phyloP scores from a whole-genome alignment of 2,888 invertebrate genomes.

The Drosophila silvestris region DNA sequence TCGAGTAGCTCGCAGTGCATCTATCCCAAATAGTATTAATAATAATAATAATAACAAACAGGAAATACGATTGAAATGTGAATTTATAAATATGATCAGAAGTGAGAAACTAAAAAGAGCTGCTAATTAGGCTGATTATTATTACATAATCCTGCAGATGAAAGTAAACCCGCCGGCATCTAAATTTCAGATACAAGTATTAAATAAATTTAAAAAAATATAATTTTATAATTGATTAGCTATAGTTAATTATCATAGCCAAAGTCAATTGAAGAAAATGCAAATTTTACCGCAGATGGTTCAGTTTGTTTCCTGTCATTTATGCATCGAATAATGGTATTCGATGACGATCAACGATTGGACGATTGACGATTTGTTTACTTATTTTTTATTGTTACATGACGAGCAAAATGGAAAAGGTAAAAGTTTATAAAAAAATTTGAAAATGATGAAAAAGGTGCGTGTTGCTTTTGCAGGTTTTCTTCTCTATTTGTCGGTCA shows the following conservation, averaged over 20 bases:
- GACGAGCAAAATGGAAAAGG: slow-evolving; percentile 45
- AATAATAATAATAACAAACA: too few species aligned
- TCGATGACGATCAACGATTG: slow-evolving; percentile 27
- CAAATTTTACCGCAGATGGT: neutral
- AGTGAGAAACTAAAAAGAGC: rapidly evolving
- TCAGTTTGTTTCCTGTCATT: neutral
- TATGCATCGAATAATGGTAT: neutral
- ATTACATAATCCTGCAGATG: too few species aligned
- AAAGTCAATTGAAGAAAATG: slow-evolving; percentile 15
- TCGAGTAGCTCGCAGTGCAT: too few species aligned
- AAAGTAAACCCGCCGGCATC: too few species aligned
- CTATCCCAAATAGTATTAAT: too few species aligned
- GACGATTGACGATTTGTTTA: slow-evolving; percentile 13
- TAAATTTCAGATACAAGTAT: too few species aligned
- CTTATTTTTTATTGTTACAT: slow-evolving; percentile 58
- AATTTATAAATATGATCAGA: neutral
- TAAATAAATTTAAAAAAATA: neutral
- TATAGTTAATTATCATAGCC: slow-evolving; percentile 1
- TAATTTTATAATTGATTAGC: slow-evolving; percentile 5
- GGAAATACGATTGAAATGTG: too few species aligned
- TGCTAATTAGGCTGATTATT: too few species aligned
- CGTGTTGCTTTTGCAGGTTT: slow-evolving; percentile 47
- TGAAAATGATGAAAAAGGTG: slow-evolving; percentile 59
- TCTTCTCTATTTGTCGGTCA: slow-evolving; percentile 49
- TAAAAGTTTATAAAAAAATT: slow-evolving; percentile 59